A percentile compares a stretch with the other conserved stretches of the same genome.
Conservation (phyloP, 2,113 vertebrate genomes). For the Onychostoma macrolepis region DNA sequence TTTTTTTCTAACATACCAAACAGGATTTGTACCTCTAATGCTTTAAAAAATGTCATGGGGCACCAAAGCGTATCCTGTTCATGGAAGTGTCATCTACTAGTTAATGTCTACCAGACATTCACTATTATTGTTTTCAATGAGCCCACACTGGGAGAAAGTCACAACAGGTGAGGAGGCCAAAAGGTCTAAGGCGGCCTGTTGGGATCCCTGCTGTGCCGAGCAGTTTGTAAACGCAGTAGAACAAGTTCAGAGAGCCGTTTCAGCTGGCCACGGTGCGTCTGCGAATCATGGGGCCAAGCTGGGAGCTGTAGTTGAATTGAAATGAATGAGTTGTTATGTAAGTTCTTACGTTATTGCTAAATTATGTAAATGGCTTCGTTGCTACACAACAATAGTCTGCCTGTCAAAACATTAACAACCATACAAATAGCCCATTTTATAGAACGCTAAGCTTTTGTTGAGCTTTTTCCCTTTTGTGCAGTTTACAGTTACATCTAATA, state of each 20-base stretch:
- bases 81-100: conserved; percentile 7
- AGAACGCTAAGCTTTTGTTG: conserved; percentile 57
- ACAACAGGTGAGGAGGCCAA: conserved; percentile 47
- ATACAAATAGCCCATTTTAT: conserved; percentile 66
- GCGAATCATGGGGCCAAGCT: conserved; percentile 67
- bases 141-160: conserved; percentile 43
- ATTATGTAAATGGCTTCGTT: conserved; percentile 78
- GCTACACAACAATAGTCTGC: conserved; percentile 74
- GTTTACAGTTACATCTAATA: conserved; percentile 57
- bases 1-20: not conserved
- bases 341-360: conserved; percentile 74
- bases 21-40: not conserved
- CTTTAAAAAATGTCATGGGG: not conserved
- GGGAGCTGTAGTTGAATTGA: conserved; percentile 70
- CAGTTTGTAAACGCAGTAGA: conserved; percentile 42
- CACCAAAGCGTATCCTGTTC: conserved; percentile 8
- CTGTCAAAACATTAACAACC: conserved; percentile 76
- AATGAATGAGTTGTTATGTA: conserved; percentile 76
- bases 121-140: conserved; percentile 34
- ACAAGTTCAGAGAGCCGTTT: conserved; percentile 44
- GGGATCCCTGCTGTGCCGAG: conserved; percentile 40
- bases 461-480: conserved; percentile 53
- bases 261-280: conserved; percentile 46
- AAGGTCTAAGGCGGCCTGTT: conserved; percentile 40
- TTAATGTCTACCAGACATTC: not conserved